A percentile compares a stretch with the other conserved stretches of the same genome.
Evolutionary conservation across 2,888 invertebrate genomes (phyloP).

Genomic region (Sialis lutaria): DNA sequence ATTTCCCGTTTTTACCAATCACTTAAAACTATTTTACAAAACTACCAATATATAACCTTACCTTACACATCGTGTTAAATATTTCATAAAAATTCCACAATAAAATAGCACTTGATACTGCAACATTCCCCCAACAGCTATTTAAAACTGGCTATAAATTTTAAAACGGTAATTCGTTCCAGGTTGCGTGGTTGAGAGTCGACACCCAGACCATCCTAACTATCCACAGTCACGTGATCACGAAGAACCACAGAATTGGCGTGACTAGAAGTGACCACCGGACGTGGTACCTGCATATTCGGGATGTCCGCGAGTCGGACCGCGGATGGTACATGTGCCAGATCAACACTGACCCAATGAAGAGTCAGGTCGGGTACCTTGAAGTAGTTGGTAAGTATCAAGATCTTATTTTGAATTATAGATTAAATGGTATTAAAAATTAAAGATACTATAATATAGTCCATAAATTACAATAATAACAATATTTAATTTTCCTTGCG

Average conservation of each 20-base stretch:
- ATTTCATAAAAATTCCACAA: not conserved
- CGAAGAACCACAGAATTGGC: constrained; percentile 73
- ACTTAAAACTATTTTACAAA: not conserved
- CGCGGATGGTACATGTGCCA: constrained; percentile 74
- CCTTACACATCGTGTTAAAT: not conserved
- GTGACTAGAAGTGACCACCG: constrained; percentile 63
- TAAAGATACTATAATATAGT: too few relatives aligned
- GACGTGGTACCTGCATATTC: constrained; percentile 67
- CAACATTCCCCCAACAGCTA: too few relatives aligned
- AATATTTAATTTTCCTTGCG: too few relatives aligned
- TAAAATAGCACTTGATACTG: not conserved
- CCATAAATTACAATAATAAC: too few relatives aligned
- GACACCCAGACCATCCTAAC: constrained; percentile 82
- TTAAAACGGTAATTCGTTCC: constrained; percentile 16
- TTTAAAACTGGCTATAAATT: not conserved
- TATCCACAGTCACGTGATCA: constrained; percentile 77
- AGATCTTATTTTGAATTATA: not conserved
- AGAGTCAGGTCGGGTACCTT: constrained; percentile 44
- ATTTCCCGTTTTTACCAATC: too few relatives aligned
- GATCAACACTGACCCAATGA: constrained; percentile 61
- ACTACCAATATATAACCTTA: not conserved
- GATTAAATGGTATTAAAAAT: too few relatives aligned
- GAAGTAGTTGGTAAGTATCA: constrained; percentile 42
- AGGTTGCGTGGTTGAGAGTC: constrained; percentile 83
- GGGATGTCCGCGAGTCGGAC: constrained; percentile 61